These are phyloP conservation scores for Phalangium opilio DNA, from an alignment of 2,888 invertebrate species.

Conservation along the genomic window DNA sequence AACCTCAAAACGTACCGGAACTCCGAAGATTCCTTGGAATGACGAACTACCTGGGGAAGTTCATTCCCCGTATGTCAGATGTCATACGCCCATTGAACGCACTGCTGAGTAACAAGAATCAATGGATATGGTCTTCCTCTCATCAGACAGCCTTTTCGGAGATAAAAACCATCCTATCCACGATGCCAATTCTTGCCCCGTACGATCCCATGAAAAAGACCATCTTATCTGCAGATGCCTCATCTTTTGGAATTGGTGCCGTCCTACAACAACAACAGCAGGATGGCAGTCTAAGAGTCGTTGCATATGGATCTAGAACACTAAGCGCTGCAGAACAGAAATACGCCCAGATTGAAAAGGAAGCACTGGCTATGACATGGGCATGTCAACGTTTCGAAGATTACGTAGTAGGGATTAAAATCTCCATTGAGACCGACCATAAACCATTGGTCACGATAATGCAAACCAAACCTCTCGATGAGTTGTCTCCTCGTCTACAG, in stretches of 20 bases:
- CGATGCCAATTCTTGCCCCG: background rate
- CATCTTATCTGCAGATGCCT: conserved; percentile 12
- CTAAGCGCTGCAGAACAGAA: conserved; percentile 24
- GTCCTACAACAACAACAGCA: conserved; percentile 21
- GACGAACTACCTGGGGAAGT: conserved; percentile 1
- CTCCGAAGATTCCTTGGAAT: background rate
- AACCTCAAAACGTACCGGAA: background rate
- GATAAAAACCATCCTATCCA: too few relatives aligned
- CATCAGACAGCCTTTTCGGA: too few relatives aligned
- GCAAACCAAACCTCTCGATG: conserved; percentile 25
- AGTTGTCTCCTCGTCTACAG: conserved; percentile 28
- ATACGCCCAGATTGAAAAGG: conserved; percentile 30
- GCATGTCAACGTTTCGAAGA: conserved; percentile 27
- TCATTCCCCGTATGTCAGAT: background rate
- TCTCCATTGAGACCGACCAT: conserved; percentile 28
- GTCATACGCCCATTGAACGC: too few relatives aligned
- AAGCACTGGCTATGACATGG: conserved; percentile 27
- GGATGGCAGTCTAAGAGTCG: conserved; percentile 21
- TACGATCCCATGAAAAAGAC: background rate
- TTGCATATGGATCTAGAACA: conserved; percentile 27
- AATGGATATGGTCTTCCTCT: background rate
- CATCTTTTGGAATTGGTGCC: conserved; percentile 25
- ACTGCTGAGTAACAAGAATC: too few relatives aligned
- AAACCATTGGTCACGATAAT: conserved; percentile 28
- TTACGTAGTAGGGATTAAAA: conserved; percentile 24